Evolutionary conservation across 2,113 vertebrate genomes (phyloP).

Genomic region (Gnathonemus longibarbis): DNA sequence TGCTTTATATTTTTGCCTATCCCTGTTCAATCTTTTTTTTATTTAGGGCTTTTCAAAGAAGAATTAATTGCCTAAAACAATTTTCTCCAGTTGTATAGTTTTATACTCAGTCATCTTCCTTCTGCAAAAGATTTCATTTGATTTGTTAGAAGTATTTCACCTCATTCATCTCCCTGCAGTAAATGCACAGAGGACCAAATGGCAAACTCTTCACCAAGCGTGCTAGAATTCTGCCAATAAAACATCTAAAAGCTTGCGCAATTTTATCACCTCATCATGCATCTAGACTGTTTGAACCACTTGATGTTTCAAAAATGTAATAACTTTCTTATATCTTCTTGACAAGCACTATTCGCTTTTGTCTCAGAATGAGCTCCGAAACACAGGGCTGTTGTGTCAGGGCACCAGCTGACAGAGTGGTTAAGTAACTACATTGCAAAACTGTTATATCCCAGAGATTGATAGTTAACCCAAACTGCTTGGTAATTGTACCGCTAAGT

Average conservation of each 20-base stretch:
- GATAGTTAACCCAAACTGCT: neutral
- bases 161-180: constrained; percentile 6
- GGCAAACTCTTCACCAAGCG: neutral
- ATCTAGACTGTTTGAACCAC: neutral
- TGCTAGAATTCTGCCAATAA: constrained; percentile 9
- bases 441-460: neutral
- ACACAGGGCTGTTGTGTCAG: neutral
- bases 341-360: neutral
- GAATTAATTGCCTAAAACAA: neutral
- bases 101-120: neutral
- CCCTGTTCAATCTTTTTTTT: neutral
- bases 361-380: neutral
- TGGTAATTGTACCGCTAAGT: neutral
- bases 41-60: neutral
- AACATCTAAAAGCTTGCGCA: neutral
- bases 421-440: neutral
- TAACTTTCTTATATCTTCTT: neutral
- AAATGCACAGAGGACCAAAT: constrained; percentile 11
- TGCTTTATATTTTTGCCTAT: neutral
- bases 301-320: constrained; percentile 6
- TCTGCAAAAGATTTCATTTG: neutral
- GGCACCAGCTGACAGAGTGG: neutral
- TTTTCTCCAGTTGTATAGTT: constrained; percentile 10
- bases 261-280: constrained; percentile 17
- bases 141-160: constrained; percentile 8